Evolutionary conservation across 2,888 invertebrate genomes (phyloP).

Genomic region (Drymonia ruficornis): DNA sequence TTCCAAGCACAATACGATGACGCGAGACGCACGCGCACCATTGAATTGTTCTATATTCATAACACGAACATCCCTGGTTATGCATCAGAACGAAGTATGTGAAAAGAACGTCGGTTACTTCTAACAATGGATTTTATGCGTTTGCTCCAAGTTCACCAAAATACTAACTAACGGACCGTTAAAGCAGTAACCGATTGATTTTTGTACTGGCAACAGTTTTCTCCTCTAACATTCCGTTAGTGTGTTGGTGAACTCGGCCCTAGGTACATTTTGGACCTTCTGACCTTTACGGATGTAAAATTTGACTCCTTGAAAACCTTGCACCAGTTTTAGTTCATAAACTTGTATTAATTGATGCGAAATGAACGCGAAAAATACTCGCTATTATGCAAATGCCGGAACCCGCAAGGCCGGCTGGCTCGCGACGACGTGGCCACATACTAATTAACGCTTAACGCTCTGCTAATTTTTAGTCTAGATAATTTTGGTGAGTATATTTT

Average conservation of each 20-base stretch:
- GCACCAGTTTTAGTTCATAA: neutral
- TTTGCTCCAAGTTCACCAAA: too few species aligned
- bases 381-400: neutral
- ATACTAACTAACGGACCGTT: too few species aligned
- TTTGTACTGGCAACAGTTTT: too few species aligned
- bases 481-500: constrained; percentile 12
- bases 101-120: too few species aligned
- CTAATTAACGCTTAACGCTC: constrained; percentile 38
- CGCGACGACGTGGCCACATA: constrained; percentile 2
- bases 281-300: neutral
- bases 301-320: neutral
- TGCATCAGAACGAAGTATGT: too few species aligned
- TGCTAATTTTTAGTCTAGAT: constrained; percentile 34
- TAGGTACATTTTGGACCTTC: neutral
- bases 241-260: too few species aligned
- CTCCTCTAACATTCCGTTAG: too few species aligned
- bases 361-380: neutral
- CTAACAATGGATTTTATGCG: too few species aligned
- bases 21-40: too few species aligned
- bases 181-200: too few species aligned
- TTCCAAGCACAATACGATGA: too few species aligned
- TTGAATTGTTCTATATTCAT: constrained; percentile 1
- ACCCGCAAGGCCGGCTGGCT: constrained; percentile 1
- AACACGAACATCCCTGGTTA: too few species aligned
- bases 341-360: neutral